Evolutionary conservation across 2,888 invertebrate genomes (phyloP), one percentile per base, ranked within the genome.

Genomic region (Heliconius cydno): DNA sequence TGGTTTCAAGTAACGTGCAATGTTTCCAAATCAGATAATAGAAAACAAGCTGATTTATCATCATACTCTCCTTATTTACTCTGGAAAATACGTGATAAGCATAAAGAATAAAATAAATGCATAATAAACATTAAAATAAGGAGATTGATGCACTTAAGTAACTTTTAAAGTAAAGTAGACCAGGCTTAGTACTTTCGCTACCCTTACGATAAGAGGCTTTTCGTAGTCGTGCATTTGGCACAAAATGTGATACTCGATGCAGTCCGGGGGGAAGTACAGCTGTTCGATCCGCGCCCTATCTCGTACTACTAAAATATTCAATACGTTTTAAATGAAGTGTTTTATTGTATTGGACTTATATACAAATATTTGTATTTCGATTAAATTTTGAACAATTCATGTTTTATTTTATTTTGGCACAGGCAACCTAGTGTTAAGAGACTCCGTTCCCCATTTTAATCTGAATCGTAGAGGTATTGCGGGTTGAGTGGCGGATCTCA

Each of bases 221-320:
- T 73, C 52, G 52, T 52, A 22, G 79, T 52, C 66, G 72, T 80
- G 80, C 77, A 79, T 83, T 82, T 82, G 82, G 82, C 79, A 83
- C 82, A 79, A 79, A 80, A 65, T n/a, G 41, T 60, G 60, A 68
- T 63, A 70, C 79, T 74, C 65, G 68, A 73, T 30, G 66, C 63
- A 22, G 66, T 34, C 63, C 52, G 78, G 30, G 57, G 57, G 78
- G 68, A 78, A 80, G 78, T 77, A 82, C 82, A 82, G 82, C 76
- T 81, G 78, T 46, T 68, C 57, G 73, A 28, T 67, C 52, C 72
- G 63, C 60, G 60, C 34, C 76, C 68, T 60, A 52, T 63, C 68
- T 30, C 65, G 28, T 57, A 28, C 7, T 52, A 52, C 7, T 67
- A 73, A 75, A 30, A 52, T 34, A 68, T 60, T 41, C 76, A 52